Evolutionary conservation across 1,140 invertebrate species (phyloP), one percentile per base, ranked within the genome.

Genomic region (Drosophila auraria): DNA sequence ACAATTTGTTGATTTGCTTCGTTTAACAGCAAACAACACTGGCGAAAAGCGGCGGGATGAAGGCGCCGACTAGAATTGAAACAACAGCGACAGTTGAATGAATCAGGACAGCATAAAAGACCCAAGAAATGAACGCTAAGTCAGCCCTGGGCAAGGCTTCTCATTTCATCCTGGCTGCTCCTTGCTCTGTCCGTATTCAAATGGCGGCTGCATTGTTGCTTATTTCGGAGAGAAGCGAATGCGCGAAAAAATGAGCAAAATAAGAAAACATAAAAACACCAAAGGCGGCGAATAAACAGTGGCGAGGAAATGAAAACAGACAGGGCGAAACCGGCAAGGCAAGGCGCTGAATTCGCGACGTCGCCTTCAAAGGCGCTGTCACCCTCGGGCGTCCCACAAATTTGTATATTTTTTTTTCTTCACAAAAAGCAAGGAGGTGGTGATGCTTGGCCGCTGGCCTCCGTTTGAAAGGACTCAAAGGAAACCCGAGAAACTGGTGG

Each of bases 1-100:
- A 90, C 86, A 90, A 90, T 90, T 90, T 87, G 82, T 90, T 90
- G 87, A 90, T 90, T 90, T 90, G 86, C 86, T 90, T 90, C 86
- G 86, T 90, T 90, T 90, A 91, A 90, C 86, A 90, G 71, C 86
- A 90, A 90, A 90, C 87, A 90, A 90, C 82, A 72, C 61, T 45
- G 65, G 59, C 61, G 59, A 47, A 59, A 54, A 47, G 68, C 27
- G 45, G 44, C 33, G 47, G 56, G 64, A 47, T 14, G 61, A 70
- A 62, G 59, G 70, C 38, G 70, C 70, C 45, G 56, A 60, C 59
- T 63, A 73, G 78, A 83, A 81, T 72, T 84, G 78, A 79, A 79
- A 84, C 59, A 89, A 89, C 69, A 33, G 69, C 71, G 71, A 74
- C 71, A 74, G 71, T 73, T 74, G 71, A 73, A 74, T 74, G 84